phyloP scores from a whole-genome alignment of 64 coral and sea anemone species.

The Anthopleura sola region DNA sequence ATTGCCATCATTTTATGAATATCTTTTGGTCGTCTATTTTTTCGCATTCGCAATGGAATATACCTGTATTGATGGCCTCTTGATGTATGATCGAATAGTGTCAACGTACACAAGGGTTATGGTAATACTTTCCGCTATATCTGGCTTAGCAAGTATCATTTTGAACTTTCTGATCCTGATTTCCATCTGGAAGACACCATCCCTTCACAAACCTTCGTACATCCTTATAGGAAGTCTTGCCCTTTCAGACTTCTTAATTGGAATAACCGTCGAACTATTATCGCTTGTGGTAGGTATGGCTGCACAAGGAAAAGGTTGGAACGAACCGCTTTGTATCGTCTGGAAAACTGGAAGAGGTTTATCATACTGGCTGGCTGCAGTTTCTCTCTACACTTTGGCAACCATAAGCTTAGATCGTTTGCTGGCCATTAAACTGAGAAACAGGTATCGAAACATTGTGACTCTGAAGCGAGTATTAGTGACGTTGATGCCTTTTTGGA shows the following conservation, averaged over 20 bases:
- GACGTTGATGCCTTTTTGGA: not conserved
- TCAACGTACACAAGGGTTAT: too few species aligned
- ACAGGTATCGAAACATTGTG: not conserved
- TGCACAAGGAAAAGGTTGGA: not conserved
- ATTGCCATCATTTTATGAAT: too few species aligned
- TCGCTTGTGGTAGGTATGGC: not conserved
- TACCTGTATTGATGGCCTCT: too few species aligned
- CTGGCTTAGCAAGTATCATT: too few species aligned
- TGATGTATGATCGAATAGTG: too few species aligned
- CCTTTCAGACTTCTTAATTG: not conserved
- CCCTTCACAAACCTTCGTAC: not conserved
- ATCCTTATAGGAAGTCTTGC: not conserved
- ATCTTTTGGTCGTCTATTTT: too few species aligned
- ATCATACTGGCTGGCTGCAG: not conserved
- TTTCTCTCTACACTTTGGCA: not conserved
- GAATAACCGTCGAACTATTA: not conserved
- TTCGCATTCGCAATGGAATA: too few species aligned
- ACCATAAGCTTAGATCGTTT: not conserved
- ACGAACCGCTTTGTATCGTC: not conserved
- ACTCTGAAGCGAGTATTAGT: not conserved
- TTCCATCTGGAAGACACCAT: not conserved
- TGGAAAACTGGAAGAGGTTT: not conserved
- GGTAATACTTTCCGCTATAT: too few species aligned
- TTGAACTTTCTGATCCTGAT: too few species aligned
- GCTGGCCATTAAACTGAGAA: not conserved